Base-by-base conservation (phyloP, 1,140 invertebrate genomes). In the Episyrphus balteatus region DNA sequence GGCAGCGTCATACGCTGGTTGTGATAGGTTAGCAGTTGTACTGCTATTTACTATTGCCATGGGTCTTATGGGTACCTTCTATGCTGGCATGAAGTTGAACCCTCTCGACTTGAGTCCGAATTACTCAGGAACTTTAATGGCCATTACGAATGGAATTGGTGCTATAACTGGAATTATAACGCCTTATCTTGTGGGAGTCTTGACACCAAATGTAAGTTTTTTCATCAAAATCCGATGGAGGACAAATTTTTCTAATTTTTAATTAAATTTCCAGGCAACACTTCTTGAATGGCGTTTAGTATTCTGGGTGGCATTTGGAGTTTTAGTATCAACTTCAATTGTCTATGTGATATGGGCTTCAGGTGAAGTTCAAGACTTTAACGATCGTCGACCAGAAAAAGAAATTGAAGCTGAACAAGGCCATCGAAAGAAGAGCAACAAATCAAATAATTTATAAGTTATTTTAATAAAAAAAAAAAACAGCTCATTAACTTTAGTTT, bases 101-200 rank as follows among this genome's bases (percentile, higher is more conserved):
- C 81, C 86, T 13, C 67, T 92, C 42, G 88, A 92, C 66, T 76
- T 93, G 44, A 82, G 83, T 33, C 84, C 86, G 5, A 88, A 87
- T 67, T 86, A 82, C 68, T 84, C 86, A 12, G 86, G 87, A 40
- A 83, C 82, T 2, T 67, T 88, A 17, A 90, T 90, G 75, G 88
- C 86, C 1, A 74, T 92, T 32, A 84, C 86, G 0, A 91, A 92
- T 62, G 86, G 85, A 1, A 80, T 88, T 47, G 88, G 86, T 5
- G 85, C 86, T 0, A 73, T 89, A 3, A 82, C 86, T 40, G 88
- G 84, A 11, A 88, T 91, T 43, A 66, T 90, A 2, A 81, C 80
- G 15, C 88, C 89, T 0, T 81, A 80, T 59, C 70, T 90, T 15
- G 83, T 88, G 31, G 86, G 86, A 44, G 71, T 81, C 7, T 71